Conservation (phyloP, 2,888 invertebrate genomes). For the Imbricaverruca yamaguchii region DNA sequence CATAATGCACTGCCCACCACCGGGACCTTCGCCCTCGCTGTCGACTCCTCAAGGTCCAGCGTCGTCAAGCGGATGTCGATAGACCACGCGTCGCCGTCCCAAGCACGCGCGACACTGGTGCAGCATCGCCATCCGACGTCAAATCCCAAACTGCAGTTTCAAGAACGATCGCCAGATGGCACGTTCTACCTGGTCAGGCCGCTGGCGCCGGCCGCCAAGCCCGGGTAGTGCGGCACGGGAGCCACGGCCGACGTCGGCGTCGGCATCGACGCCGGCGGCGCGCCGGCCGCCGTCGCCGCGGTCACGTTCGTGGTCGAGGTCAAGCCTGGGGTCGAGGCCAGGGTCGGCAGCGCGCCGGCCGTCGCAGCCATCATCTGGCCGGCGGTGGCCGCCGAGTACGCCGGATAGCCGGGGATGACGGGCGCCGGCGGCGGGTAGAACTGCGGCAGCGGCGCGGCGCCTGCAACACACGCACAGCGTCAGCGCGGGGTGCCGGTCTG, state of each 20-base stretch:
- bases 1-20: no score
- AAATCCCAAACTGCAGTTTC: no score
- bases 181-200: not conserved
- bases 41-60: no score
- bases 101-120: no score
- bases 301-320: not conserved
- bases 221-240: not conserved
- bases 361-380: not conserved
- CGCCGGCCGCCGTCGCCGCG: not conserved
- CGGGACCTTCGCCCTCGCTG: no score
- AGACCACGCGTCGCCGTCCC: no score
- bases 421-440: slow-evolving; percentile 52
- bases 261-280: not conserved
- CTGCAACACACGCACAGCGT: not conserved
- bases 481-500: no score
- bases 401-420: slow-evolving; percentile 3
- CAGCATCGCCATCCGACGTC: no score
- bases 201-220: not conserved
- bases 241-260: not conserved
- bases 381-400: not conserved
- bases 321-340: not conserved
- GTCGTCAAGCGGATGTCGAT: no score
- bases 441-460: slow-evolving; percentile 36
- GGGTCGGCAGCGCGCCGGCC: not conserved
- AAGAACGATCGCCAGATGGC: no score